phyloP scores from a whole-genome alignment of 2,113 vertebrate genomes.

The Dicaeum eximium region DNA sequence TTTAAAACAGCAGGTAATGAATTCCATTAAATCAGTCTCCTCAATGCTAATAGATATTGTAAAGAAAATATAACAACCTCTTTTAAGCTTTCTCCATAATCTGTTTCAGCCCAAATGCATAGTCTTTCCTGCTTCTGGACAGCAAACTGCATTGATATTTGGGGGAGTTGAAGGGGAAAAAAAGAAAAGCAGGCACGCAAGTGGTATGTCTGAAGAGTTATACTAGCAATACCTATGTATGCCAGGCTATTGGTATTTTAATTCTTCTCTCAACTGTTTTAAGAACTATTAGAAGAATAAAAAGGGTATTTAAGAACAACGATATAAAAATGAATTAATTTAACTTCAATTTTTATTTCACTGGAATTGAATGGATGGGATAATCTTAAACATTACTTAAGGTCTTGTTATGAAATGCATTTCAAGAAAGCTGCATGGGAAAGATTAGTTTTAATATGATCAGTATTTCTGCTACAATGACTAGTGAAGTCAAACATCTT shows the following conservation, averaged over 20 bases:
- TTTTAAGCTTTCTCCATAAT: neutral
- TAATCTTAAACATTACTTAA: neutral
- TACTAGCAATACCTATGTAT: neutral
- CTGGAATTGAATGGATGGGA: neutral
- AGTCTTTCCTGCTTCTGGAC: neutral
- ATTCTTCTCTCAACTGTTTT: neutral
- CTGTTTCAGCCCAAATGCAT: neutral
- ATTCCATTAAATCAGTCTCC: neutral
- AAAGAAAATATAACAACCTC: neutral
- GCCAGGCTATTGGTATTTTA: neutral
- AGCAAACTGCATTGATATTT: neutral
- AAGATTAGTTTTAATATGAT: neutral
- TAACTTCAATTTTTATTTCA: neutral
- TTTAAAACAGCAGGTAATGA: neutral
- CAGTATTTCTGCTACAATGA: neutral
- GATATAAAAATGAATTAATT: neutral
- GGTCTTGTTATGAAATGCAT: neutral
- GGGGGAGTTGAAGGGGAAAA: neutral
- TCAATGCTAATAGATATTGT: neutral
- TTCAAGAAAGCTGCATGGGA: neutral
- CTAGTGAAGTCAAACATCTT: neutral
- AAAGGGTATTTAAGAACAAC: neutral
- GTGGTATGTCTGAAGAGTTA: neutral
- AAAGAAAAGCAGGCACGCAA: neutral
- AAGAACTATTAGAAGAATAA: neutral